phyloP scores from a whole-genome alignment of 1,140 invertebrate species.

The Drosophila triauraria region DNA sequence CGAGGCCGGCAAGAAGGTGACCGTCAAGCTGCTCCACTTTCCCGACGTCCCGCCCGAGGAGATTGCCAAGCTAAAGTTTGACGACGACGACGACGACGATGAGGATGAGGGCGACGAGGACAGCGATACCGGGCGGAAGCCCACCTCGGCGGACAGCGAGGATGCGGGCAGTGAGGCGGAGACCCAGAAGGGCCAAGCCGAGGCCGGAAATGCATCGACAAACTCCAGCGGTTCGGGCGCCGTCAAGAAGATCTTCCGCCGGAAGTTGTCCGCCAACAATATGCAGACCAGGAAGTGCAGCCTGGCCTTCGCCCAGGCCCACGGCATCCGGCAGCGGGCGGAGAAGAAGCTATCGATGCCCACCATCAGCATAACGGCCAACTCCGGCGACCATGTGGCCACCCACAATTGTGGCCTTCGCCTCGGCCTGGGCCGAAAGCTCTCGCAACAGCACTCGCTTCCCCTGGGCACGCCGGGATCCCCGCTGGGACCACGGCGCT shows the following conservation, averaged over 20 bases:
- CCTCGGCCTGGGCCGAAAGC: slow-evolving; percentile 36
- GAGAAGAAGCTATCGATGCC: slow-evolving; percentile 77
- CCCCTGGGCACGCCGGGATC: slow-evolving; percentile 15
- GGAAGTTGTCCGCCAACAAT: slow-evolving; percentile 72
- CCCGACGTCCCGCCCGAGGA: slow-evolving; percentile 82
- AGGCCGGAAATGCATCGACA: neutral
- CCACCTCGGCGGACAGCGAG: slow-evolving; percentile 48
- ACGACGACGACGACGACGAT: slow-evolving; percentile 60
- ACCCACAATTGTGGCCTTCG: slow-evolving; percentile 19
- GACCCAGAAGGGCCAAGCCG: slow-evolving; percentile 2
- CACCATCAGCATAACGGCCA: slow-evolving; percentile 73
- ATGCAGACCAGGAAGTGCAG: slow-evolving; percentile 77
- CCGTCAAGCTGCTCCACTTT: slow-evolving; percentile 80
- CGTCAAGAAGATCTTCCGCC: slow-evolving; percentile 71
- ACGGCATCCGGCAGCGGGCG: slow-evolving; percentile 70
- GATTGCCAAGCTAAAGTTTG: slow-evolving; percentile 75
- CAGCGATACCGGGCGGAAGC: slow-evolving; percentile 3
- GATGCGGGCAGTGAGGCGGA: slow-evolving; percentile 56
- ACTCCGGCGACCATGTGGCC: slow-evolving; percentile 57
- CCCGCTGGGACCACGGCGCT: slow-evolving; percentile 51
- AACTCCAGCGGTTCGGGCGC: neutral
- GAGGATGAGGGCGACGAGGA: slow-evolving; percentile 48
- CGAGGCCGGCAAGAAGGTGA: slow-evolving; percentile 83
- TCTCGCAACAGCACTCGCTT: slow-evolving; percentile 53
- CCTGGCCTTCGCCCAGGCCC: slow-evolving; percentile 82